Evolutionary conservation across 2,888 invertebrate species (phyloP).

Genomic region (Choristoneura rosaceana): DNA sequence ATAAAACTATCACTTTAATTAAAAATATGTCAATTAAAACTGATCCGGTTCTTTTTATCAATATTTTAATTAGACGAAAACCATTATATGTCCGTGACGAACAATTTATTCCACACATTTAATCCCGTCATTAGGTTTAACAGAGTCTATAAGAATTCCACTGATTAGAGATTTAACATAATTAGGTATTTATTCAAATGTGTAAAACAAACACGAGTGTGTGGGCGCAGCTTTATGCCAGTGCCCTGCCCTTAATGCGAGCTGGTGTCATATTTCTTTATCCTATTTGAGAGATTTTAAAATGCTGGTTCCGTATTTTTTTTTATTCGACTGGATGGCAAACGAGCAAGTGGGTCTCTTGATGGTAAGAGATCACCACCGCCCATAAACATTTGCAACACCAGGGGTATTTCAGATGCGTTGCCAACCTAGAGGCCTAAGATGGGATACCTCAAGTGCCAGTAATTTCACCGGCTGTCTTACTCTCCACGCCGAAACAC

Average conservation of each 20-base stretch:
- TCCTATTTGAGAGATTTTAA: conserved; percentile 32
- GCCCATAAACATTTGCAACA: too few relatives aligned
- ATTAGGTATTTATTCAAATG: conserved; percentile 76
- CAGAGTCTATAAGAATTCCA: conserved; percentile 52
- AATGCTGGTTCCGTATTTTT: conserved; percentile 24
- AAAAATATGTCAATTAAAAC: conserved; percentile 38
- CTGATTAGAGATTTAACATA: conserved; percentile 70
- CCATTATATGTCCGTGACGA: conserved; percentile 41
- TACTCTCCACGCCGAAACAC: too few relatives aligned
- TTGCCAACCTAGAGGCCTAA: too few relatives aligned
- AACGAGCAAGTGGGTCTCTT: too few relatives aligned
- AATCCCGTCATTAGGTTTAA: conserved; percentile 42
- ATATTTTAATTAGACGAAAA: conserved; percentile 33
- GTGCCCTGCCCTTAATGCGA: conserved; percentile 57
- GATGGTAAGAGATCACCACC: too few relatives aligned
- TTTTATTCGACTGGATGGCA: neutral
- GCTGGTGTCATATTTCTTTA: conserved; percentile 39
- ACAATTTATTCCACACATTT: conserved; percentile 39
- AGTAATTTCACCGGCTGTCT: too few relatives aligned
- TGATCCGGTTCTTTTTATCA: conserved; percentile 27
- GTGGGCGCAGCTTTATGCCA: conserved; percentile 62
- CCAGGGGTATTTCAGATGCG: too few relatives aligned
- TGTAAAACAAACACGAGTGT: conserved; percentile 62
- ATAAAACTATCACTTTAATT: conserved; percentile 36
- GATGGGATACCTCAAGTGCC: too few relatives aligned